phyloP scores from a whole-genome alignment of 2,113 vertebrate species.

The rat (Rattus norvegicus) region DNA sequence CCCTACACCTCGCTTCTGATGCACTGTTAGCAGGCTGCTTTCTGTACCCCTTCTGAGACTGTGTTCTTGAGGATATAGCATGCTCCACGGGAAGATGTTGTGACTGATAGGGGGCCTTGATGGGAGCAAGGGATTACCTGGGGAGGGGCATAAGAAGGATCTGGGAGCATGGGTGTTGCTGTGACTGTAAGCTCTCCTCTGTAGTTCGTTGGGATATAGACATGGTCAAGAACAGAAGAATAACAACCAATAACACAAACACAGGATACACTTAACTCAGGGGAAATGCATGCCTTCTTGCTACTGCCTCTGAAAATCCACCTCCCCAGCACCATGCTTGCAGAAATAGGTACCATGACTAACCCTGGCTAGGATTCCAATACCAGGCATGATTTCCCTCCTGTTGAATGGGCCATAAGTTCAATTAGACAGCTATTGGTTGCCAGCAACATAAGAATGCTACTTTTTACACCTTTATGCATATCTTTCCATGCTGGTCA shows the following conservation, averaged over 20 bases:
- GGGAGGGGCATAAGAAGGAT: not conserved
- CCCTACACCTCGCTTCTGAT: not conserved
- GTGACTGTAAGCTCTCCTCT: not conserved
- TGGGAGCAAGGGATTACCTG: not conserved
- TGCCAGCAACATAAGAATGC: too few relatives aligned
- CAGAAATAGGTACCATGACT: not conserved
- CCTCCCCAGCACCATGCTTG: not conserved
- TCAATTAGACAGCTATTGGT: not conserved
- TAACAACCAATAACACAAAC: not conserved
- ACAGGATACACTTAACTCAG: too few relatives aligned
- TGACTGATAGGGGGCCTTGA: not conserved
- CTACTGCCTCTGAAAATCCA: not conserved
- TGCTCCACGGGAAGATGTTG: not conserved
- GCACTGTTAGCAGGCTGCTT: not conserved
- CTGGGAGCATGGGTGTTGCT: not conserved
- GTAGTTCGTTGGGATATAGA: not conserved
- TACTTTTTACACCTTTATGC: not conserved
- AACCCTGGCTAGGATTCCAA: not conserved
- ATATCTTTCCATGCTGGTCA: not conserved
- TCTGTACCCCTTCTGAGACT: not conserved
- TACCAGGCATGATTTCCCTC: not conserved
- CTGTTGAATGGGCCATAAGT: not conserved
- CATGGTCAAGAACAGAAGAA: not conserved
- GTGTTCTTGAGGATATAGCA: too few relatives aligned
- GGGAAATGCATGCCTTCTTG: not conserved